Base-by-base conservation (phyloP, 2,113 vertebrate genomes). In the Perccottus glenii region DNA sequence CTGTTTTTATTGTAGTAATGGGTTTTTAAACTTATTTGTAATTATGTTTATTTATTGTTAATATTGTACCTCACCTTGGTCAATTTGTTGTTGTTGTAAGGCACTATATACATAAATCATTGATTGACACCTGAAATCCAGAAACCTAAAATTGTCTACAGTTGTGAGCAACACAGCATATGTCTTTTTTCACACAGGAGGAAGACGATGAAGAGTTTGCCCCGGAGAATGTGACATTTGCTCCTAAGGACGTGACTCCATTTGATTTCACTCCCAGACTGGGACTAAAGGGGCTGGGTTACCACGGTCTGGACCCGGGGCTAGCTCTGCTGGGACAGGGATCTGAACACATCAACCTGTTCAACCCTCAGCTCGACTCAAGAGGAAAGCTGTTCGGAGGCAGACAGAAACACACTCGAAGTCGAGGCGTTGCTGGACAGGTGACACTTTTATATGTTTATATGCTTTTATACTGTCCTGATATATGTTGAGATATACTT, bases 191-290 rank as follows among this genome's bases (percentile, higher is more conserved):
- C 27, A 11, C 5, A 14, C 32, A 53, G 51, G 51, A 79, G 60
- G 81, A 95, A 64, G 94, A 96, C 38, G 95, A 95, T 5, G 94
- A 95, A 14, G 91, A 96, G 49, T 97, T 95, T 55, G 80, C 93
- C 64, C 96, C 95, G 9, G 94, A 94, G 60, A 92, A 97, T 6
- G 94, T 96, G 84, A 98, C 96, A 0, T 99, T 98, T 87, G 96
- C 97, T 0, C 97, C 98, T 0, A 97, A 96, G 82, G 98, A 99
- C 0, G 90, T 96, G 61, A 95, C 87, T 8, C 96, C 95, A 0
- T 89, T 98, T 14, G 94, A 97, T 79, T 92, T 99, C 80, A 94
- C 72, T 38, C 92, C 94, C 0, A 95, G 94, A 73, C 84, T 90
- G 9, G 94, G 96, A 3, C 84, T 95, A 0, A 96, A 95, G 6